These are phyloP conservation scores for Genyomyrus donnyi DNA, from an alignment of 2,113 vertebrate species.

Conservation along the genomic window DNA sequence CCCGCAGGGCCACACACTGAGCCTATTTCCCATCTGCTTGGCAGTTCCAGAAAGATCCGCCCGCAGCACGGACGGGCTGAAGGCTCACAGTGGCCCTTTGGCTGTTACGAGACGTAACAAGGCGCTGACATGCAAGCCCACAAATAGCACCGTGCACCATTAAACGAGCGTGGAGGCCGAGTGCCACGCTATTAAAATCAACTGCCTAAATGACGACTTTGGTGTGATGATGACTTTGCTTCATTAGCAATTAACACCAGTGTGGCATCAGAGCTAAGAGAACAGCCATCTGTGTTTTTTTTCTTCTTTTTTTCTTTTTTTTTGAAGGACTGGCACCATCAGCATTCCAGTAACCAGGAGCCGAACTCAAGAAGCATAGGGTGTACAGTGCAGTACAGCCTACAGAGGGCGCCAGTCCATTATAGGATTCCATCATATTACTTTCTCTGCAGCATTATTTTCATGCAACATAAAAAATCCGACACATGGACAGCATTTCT, in stretches of 20 bases:
- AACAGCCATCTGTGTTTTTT: neutral
- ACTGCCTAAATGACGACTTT: neutral
- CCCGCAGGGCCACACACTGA: neutral
- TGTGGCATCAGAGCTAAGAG: neutral
- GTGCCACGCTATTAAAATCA: neutral
- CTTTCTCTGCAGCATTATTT: neutral
- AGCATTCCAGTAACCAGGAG: neutral
- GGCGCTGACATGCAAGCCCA: neutral
- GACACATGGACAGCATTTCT: neutral
- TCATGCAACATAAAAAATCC: neutral
- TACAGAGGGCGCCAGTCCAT: neutral
- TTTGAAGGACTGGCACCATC: neutral
- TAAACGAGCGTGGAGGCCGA: neutral
- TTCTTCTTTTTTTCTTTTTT: neutral
- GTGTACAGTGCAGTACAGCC: neutral
- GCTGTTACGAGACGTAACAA: neutral
- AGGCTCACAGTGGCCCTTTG: neutral
- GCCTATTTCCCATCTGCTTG: neutral
- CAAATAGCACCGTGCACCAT: neutral
- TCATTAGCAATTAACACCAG: conserved; percentile 1
- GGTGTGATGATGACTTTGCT: neutral
- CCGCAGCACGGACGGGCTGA: neutral
- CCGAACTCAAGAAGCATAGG: neutral
- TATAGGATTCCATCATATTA: neutral
- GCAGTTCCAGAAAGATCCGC: neutral